These are phyloP conservation scores for Drosophila cardini DNA, from an alignment of 1,140 invertebrate genomes.

Conservation along the genomic window DNA sequence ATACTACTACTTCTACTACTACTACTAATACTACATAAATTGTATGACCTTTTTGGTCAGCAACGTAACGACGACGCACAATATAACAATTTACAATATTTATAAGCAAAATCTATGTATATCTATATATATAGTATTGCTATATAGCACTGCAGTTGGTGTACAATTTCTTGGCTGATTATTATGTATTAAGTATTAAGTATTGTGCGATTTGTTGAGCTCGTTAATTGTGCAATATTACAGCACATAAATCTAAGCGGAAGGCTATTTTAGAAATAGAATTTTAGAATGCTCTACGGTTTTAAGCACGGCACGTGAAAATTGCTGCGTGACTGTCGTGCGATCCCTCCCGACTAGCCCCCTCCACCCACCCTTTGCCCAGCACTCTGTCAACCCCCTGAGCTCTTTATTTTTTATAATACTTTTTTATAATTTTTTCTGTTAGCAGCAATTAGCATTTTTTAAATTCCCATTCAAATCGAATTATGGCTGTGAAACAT, in stretches of 20 bases:
- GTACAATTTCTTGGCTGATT: conserved; percentile 50
- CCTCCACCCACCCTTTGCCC: conserved; percentile 17
- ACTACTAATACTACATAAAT: conserved; percentile 41
- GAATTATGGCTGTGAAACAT: conserved; percentile 22
- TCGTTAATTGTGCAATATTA: conserved; percentile 65
- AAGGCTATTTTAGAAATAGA: conserved; percentile 53
- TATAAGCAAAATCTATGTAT: background rate
- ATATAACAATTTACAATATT: conserved; percentile 38
- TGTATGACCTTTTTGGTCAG: conserved; percentile 76
- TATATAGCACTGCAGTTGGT: conserved; percentile 22
- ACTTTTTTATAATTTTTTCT: conserved; percentile 34
- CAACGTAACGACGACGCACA: conserved; percentile 75
- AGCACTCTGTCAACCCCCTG: background rate
- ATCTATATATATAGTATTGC: conserved; percentile 13
- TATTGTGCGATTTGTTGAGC: conserved; percentile 41
- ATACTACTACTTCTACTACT: background rate
- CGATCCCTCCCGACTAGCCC: conserved; percentile 26
- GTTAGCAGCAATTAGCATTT: conserved; percentile 48
- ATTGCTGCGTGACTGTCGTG: conserved; percentile 60
- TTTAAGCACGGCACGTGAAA: conserved; percentile 58
- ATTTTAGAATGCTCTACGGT: conserved; percentile 58
- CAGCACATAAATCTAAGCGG: conserved; percentile 67
- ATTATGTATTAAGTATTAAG: conserved; percentile 44
- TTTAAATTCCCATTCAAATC: conserved; percentile 39
- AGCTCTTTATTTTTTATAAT: background rate